phyloP scores from a whole-genome alignment of 2,888 invertebrate species.

The Nowickia ferox region DNA sequence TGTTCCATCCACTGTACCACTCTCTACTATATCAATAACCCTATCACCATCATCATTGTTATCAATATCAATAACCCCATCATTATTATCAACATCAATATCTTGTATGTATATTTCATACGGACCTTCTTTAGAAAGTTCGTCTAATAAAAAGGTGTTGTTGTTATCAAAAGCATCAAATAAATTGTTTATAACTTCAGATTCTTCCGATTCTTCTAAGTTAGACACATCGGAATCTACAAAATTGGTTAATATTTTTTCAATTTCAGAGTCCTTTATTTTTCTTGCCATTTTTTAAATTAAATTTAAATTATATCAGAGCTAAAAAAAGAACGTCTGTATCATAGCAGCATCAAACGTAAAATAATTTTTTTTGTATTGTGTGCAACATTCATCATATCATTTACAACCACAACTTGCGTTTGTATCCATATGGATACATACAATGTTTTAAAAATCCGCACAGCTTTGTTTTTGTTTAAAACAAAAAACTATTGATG shows the following conservation, averaged over 20 bases:
- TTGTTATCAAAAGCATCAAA: constrained; percentile 12
- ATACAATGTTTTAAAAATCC: neutral
- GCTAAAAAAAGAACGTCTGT: no score
- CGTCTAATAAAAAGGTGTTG: neutral
- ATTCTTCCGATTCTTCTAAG: neutral
- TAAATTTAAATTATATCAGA: neutral
- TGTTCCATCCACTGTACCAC: neutral
- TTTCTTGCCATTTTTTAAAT: constrained; percentile 55
- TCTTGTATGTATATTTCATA: constrained; percentile 1
- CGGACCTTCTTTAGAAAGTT: neutral
- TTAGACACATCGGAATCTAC: constrained; percentile 41
- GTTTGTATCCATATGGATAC: no score
- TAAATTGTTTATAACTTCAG: neutral
- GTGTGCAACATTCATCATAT: no score
- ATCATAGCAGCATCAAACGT: neutral
- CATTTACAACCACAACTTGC: no score
- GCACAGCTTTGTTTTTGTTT: neutral
- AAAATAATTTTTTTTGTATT: neutral
- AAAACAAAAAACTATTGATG: neutral
- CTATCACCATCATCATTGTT: neutral
- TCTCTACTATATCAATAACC: neutral
- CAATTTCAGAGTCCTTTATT: constrained; percentile 49
- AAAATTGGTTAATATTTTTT: constrained; percentile 45
- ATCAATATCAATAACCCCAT: no score
- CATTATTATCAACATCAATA: neutral